Evolutionary conservation across 2,797 vertebrate genomes (phyloP), one percentile per base, ranked within the genome.

Genomic region (Eulemur coronatus): DNA sequence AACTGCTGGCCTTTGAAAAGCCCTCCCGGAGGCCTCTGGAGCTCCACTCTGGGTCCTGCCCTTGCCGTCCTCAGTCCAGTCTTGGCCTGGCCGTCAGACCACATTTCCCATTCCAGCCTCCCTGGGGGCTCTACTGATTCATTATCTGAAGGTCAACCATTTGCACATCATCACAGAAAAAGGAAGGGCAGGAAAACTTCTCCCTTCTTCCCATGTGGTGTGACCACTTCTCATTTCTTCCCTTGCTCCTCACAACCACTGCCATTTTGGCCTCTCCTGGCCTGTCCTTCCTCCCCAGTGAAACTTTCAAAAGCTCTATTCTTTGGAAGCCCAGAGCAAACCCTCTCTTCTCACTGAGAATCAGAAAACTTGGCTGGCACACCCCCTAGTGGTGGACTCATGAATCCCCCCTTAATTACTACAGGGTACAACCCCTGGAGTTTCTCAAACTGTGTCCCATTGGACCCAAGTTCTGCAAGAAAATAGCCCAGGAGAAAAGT

Each of bases 381-480:
- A 97, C 96, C 97, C 97, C 96, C 97, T 98, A 97, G 97, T 97
- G 97, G 97, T 94, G 7, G 63, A 82, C 97, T 94, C 41, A 41
- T 50, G 95, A 97, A 98, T 98, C 95, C 91, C 96, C 91, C 96
- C 90, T 94, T 41, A 17, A 35, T 90, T 59, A 69, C 78, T 72
- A 5, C 0, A 69, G 85, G 57, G 17, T 5, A 6, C 24, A 38
- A 72, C 43, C 50, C 72, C 59, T 0, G 26, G 24, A 38, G 91
- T 50, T 89, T 91, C 95, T 89, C 90, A 41, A 92, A 88, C 67
- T 59, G 85, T 87, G 81, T 93, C 52, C 90, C 94, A 2, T 2
- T 76, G 87, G 22, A 70, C 50, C 63, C 41, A 10, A 15, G 78
- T 30, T 30, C 72, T 55, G 50, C 22, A 70, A 24, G 59, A 82